These are phyloP conservation scores for Crypturellus undulatus DNA, from an alignment of 2,113 vertebrate species.

Conservation along the genomic window DNA sequence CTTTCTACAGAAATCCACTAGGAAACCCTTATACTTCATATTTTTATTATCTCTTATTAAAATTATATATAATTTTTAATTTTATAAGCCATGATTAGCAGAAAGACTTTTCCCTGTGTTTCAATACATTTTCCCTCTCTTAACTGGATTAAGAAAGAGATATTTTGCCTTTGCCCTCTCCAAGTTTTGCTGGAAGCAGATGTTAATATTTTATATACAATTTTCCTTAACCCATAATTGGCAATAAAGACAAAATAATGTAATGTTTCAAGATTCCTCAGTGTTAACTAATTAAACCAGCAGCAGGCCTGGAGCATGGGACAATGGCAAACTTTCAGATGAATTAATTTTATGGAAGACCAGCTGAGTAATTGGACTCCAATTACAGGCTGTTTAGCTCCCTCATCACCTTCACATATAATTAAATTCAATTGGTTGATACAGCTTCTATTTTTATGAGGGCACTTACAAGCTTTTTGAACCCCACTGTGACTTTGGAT, in stretches of 20 bases:
- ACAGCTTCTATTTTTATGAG: slow-evolving; percentile 86
- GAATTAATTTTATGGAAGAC: slow-evolving; percentile 88
- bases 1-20: neutral
- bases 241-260: slow-evolving; percentile 83
- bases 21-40: neutral
- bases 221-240: slow-evolving; percentile 82
- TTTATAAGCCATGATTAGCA: neutral
- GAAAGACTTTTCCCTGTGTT: neutral
- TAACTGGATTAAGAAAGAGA: slow-evolving; percentile 42
- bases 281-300: slow-evolving; percentile 83
- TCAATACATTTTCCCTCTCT: neutral
- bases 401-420: slow-evolving; percentile 87
- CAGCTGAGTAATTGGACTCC: slow-evolving; percentile 87
- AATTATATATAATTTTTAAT: neutral
- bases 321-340: slow-evolving; percentile 85
- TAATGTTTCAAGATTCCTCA: slow-evolving; percentile 81
- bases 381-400: slow-evolving; percentile 86
- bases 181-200: slow-evolving; percentile 71
- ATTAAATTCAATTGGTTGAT: slow-evolving; percentile 88
- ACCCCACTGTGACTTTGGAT: slow-evolving; percentile 85
- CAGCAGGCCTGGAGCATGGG: slow-evolving; percentile 74
- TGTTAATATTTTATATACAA: slow-evolving; percentile 84
- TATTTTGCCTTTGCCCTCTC: slow-evolving; percentile 62
- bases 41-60: neutral
- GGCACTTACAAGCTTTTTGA: slow-evolving; percentile 84